Percentiles rank a stretch among this genome's conserved stretches.
Conservation (phyloP, 2,888 invertebrate species). For the Zygaena filipendulae region DNA sequence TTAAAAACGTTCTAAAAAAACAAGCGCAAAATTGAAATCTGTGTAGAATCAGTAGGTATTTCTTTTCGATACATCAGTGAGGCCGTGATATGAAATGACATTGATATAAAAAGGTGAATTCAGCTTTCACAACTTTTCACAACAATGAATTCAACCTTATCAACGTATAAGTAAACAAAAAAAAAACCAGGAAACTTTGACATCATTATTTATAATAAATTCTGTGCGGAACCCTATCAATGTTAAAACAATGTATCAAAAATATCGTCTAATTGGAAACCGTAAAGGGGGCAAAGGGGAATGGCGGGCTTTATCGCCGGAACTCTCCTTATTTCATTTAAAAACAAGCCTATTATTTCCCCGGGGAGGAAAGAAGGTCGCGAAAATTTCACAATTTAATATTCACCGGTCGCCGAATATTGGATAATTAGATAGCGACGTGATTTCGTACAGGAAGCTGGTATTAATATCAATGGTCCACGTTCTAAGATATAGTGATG, state of each 20-base stretch:
- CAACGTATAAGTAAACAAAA: not conserved
- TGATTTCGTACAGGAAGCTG: constrained; percentile 58
- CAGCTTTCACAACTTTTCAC: not conserved
- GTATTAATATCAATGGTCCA: constrained; percentile 68
- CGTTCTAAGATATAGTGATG: constrained; percentile 36
- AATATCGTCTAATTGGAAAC: constrained; percentile 21
- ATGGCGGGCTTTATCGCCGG: constrained; percentile 18
- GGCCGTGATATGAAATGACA: no score
- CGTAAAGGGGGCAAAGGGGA: constrained; percentile 14
- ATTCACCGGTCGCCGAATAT: constrained; percentile 53
- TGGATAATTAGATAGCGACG: constrained; percentile 63
- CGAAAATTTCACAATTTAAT: constrained; percentile 62
- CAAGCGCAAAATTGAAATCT: no score
- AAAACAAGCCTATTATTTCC: constrained; percentile 59
- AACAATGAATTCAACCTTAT: not conserved
- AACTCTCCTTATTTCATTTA: constrained; percentile 47
- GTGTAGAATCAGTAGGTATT: no score
- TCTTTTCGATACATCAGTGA: no score
- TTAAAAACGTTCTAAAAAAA: no score
- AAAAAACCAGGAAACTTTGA: not conserved
- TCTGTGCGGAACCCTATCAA: not conserved
- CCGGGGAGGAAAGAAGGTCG: constrained; percentile 46
- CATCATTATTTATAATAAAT: not conserved
- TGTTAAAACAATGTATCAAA: constrained; percentile 23
- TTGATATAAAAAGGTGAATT: no score